Evolutionary conservation across 2,797 vertebrate species (phyloP).

Genomic region (Typhlichthys subterraneus): DNA sequence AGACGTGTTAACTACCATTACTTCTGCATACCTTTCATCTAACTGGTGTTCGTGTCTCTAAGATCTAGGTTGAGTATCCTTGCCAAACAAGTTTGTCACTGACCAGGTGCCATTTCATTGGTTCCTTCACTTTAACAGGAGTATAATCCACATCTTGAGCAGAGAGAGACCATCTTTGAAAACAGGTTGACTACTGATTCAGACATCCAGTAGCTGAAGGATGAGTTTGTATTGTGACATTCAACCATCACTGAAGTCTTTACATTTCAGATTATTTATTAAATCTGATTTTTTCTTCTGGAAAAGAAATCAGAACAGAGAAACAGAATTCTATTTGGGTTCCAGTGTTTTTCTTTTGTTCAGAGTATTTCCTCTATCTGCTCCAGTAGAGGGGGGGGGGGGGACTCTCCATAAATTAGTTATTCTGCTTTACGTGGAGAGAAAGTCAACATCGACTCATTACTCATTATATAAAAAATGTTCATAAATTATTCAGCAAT

Average conservation of each 20-base stretch:
- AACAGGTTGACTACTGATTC: conserved; percentile 43
- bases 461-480: conserved; percentile 61
- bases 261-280: conserved; percentile 38
- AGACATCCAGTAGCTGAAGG: conserved; percentile 57
- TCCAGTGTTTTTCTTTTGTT: conserved; percentile 66
- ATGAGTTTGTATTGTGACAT: conserved; percentile 56
- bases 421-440: conserved; percentile 52
- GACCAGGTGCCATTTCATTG: conserved; percentile 38
- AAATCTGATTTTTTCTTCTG: conserved; percentile 47
- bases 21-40: conserved; percentile 59
- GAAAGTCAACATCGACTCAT: conserved; percentile 55
- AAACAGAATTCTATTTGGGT: conserved; percentile 39
- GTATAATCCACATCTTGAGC: conserved; percentile 60
- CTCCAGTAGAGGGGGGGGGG: conserved; percentile 47
- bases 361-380: conserved; percentile 57
- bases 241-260: conserved; percentile 50
- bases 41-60: conserved; percentile 23
- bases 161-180: conserved; percentile 55
- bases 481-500: conserved; percentile 80
- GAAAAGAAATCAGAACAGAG: conserved; percentile 36
- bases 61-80: conserved; percentile 43
- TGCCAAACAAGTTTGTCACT: conserved; percentile 39
- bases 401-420: conserved; percentile 39
- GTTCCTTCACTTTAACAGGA: conserved; percentile 70
- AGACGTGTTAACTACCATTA: background rate